Evolutionary conservation across 1,140 invertebrate species (phyloP), one percentile per base, ranked within the genome.

Genomic region (Drosophila repletoides): DNA sequence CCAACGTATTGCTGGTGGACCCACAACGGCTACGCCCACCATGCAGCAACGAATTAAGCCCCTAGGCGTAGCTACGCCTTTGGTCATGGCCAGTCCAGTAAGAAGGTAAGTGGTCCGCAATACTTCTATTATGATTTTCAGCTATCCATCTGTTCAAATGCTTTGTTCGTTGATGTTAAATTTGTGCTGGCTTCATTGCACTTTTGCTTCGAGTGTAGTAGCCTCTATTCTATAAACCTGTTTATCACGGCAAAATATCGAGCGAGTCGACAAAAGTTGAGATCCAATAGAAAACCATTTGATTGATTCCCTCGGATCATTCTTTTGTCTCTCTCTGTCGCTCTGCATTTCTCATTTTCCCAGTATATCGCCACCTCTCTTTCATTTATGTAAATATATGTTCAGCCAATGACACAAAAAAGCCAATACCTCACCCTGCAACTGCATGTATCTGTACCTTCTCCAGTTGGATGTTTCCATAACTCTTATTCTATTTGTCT

Each of bases 31-130:
- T 59, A 88, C 89, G 71, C 96, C 96, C 24, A 97, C 95, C 21
- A 95, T 97, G 93, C 96, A 97, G 89, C 96, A 97, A 90, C 92
- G 96, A 77, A 96, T 97, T 73, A 96, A 97, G 91, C 95, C 95
- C 53, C 93, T 97, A 28, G 96, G 96, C 34, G 96, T 97, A 67
- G 95, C 96, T 7, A 97, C 96, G 65, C 96, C 96, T 22, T 92
- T 97, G 21, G 94, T 96, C 12, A 93, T 96, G 92, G 95, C 93
- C 91, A 96, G 94, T 92, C 95, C 95, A 56, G 95, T 96, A 75
- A 92, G 95, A 92, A 95, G 95, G 95, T 96, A 92, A 91, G 91
- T 88, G 24, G 17, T n/a, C 24, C n/a, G 9, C 40, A 2, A 28
- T 26, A 12, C 10, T 40, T n/a, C 10, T 26, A 24, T 6, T 33